Evolutionary conservation across 1,140 invertebrate genomes (phyloP).

Genomic region (Cydia strobilella): DNA sequence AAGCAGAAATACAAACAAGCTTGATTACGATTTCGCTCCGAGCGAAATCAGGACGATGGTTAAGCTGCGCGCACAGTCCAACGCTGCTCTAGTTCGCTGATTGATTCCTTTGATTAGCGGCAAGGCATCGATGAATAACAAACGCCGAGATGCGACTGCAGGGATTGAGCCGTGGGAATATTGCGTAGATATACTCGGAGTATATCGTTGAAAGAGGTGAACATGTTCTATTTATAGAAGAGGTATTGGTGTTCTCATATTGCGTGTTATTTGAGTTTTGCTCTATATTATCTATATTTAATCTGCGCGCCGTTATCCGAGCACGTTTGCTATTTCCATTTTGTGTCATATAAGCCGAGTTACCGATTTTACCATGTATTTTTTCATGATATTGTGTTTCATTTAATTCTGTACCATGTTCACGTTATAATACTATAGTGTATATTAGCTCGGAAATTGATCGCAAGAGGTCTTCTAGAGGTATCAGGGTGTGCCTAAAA

Average conservation of each 20-base stretch:
- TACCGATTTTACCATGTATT: background rate
- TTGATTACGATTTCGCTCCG: constrained; percentile 26
- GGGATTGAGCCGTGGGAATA: background rate
- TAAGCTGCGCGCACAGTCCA: constrained; percentile 37
- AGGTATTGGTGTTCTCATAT: constrained; percentile 6
- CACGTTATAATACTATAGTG: too few relatives aligned
- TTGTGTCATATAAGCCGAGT: background rate
- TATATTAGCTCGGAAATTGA: too few relatives aligned
- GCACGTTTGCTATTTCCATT: background rate
- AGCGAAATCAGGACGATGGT: constrained; percentile 39
- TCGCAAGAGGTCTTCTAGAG: too few relatives aligned
- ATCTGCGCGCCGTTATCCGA: background rate
- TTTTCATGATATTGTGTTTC: background rate
- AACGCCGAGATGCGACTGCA: constrained; percentile 20
- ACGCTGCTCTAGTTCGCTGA: constrained; percentile 30
- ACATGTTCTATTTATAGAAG: constrained; percentile 5
- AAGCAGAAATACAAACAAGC: constrained; percentile 37
- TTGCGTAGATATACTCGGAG: constrained; percentile 11
- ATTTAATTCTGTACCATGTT: background rate
- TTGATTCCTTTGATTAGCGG: constrained; percentile 41
- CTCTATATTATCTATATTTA: constrained; percentile 3
- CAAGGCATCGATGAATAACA: constrained; percentile 36
- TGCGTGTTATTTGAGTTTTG: constrained; percentile 20
- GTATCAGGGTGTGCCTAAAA: too few relatives aligned
- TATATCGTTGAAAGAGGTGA: background rate